Percentiles rank a stretch among this genome's conserved stretches.
These are phyloP conservation scores for Drosophila funebris DNA, from an alignment of 1,140 invertebrate species.

Conservation along the genomic window DNA sequence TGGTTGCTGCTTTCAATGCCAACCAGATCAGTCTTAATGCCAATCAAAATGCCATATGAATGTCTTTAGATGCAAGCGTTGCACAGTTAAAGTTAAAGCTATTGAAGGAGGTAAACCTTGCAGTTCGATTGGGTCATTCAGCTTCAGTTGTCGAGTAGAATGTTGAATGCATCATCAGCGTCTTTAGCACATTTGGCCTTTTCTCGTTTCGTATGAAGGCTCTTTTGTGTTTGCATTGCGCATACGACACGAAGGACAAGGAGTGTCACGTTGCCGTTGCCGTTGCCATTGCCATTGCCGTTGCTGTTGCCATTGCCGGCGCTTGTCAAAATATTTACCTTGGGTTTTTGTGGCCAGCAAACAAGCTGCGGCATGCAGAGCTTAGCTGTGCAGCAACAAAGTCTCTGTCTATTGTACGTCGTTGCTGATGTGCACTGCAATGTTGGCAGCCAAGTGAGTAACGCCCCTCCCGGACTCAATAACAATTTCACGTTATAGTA, in stretches of 20 bases:
- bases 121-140: constrained; percentile 10
- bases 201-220: neutral
- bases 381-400: constrained; percentile 32
- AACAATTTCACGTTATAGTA: constrained; percentile 55
- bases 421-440: constrained; percentile 13
- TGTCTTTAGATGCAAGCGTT: neutral
- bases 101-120: neutral
- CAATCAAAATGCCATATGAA: constrained; percentile 8
- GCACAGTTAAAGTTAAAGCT: neutral
- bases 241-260: constrained; percentile 46
- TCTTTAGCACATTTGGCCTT: constrained; percentile 22
- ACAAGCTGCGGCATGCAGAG: constrained; percentile 12
- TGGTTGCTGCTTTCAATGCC: too few species aligned
- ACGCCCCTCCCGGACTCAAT: constrained; percentile 40
- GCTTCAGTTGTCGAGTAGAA: constrained; percentile 23
- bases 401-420: constrained; percentile 5
- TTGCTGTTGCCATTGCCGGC: constrained; percentile 9
- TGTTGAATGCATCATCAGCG: constrained; percentile 39
- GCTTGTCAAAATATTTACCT: constrained; percentile 51
- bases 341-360: constrained; percentile 37
- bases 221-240: constrained; percentile 23
- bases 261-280: constrained; percentile 34
- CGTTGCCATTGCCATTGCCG: constrained; percentile 16
- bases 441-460: constrained; percentile 4
- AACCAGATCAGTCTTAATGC: neutral